Evolutionary conservation across 2,113 vertebrate species (phyloP).

Genomic region (Carassius gibelio): DNA sequence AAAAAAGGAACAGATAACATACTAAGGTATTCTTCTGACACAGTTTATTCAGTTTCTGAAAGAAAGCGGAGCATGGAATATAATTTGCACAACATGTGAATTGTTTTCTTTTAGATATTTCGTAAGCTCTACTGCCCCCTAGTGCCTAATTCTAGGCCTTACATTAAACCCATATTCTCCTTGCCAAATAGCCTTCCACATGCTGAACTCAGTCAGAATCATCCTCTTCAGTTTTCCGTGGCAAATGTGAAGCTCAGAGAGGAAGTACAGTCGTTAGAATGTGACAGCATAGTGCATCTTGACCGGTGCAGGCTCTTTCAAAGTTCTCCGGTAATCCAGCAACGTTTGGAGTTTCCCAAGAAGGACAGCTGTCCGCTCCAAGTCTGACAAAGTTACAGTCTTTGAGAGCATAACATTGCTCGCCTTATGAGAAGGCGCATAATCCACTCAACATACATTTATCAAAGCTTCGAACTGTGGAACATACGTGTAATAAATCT

Average conservation of each 20-base stretch:
- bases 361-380: neutral
- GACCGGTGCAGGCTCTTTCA: neutral
- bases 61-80: conserved; percentile 38
- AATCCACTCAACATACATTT: neutral
- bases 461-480: neutral
- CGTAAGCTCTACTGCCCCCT: conserved; percentile 63
- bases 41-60: conserved; percentile 24
- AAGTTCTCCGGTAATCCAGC: conserved; percentile 1
- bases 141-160: conserved; percentile 56
- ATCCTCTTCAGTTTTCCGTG: conserved; percentile 27
- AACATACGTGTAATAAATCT: conserved; percentile 11
- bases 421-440: neutral
- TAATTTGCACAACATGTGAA: conserved; percentile 24
- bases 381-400: neutral
- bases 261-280: neutral
- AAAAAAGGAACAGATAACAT: conserved; percentile 35
- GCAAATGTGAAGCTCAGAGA: conserved; percentile 5
- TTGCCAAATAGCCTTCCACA: no score
- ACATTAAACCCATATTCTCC: neutral
- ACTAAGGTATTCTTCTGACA: neutral
- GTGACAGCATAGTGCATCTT: neutral
- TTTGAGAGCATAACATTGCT: neutral
- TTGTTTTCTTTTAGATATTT: neutral
- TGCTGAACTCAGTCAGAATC: neutral
- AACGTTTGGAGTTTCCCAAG: conserved; percentile 5